Evolutionary conservation across 1,140 invertebrate genomes (phyloP), one percentile per base, ranked within the genome.

Genomic region (Diorhabda elongata): DNA sequence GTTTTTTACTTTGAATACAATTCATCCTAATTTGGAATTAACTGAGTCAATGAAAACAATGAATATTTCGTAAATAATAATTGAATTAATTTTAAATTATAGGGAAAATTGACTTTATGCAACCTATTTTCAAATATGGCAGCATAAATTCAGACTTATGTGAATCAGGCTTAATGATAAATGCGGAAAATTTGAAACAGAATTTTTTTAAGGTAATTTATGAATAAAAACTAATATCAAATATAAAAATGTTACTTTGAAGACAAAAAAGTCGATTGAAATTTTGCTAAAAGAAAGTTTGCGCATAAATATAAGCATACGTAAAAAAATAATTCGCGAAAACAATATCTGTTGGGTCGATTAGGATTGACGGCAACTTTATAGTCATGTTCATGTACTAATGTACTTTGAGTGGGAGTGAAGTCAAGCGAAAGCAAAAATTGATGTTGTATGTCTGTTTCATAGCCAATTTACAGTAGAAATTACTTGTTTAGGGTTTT

Each of bases 321-420:
- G 6, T 52, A 6, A 8, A 3, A 8, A n/a, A 52, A 52, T n/a
- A 52, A 52, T 52, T n/a, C 6, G n/a, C 3, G n/a, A 52, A 52
- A 52, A 52, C 47, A 52, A n/a, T 8, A 52, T 52, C 2, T 52
- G 47, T 52, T 52, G 47, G 47, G 47, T 52, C 47, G 47, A 52
- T 52, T n/a, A 52, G 47, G 47, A 52, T 52, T 52, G 47, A 52
- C 47, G 47, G 47, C 6, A 52, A 52, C n/a, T 52, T 52, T 52
- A 52, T 52, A 52, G 45, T 9, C 45, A 52, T 52, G 45, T 52
- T 9, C 45, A 52, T 52, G 45, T 52, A 52, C 45, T 52, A 52
- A 63, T 41, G 44, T 44, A 64, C 47, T 64, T 56, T 56, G 63
- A 64, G 63, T 64, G 63, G 63, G 63, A 64, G 47, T 57, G 63